Conservation (phyloP, 2,113 vertebrate genomes). For the Clarias batrachus region DNA sequence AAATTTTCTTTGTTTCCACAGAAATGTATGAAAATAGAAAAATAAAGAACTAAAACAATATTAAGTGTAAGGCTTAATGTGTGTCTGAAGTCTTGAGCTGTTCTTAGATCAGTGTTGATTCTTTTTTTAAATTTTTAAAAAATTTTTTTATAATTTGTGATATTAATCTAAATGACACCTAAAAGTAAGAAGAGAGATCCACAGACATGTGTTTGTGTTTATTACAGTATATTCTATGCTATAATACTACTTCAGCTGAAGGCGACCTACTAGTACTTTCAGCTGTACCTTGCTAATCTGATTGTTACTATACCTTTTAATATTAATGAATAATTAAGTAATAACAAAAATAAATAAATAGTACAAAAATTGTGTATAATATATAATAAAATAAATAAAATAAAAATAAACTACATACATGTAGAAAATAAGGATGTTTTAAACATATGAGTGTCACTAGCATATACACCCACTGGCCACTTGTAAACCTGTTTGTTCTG, state of each 20-base stretch:
- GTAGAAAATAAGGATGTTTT: not conserved
- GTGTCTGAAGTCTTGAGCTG: not conserved
- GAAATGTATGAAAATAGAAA: not conserved
- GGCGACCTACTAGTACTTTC: not conserved
- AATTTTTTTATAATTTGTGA: not conserved
- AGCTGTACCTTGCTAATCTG: not conserved
- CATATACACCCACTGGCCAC: not conserved
- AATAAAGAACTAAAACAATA: not conserved
- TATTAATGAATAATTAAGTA: not conserved
- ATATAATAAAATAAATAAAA: too few relatives aligned
- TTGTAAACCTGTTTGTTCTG: too few relatives aligned
- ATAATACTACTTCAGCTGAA: not conserved
- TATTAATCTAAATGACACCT: not conserved
- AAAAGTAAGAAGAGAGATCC: not conserved
- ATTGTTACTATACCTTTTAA: not conserved
- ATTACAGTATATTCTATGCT: not conserved
- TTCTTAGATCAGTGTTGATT: not conserved
- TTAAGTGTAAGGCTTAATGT: not conserved
- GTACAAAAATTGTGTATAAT: too few relatives aligned
- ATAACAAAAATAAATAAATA: too few relatives aligned
- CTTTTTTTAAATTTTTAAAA: not conserved
- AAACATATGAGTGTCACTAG: not conserved
- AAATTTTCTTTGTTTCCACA: not conserved
- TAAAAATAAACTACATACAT: not conserved
- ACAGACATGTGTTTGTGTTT: not conserved